These are phyloP conservation scores for Nemoura dubitans DNA, from an alignment of 2,888 invertebrate species.

Conservation along the genomic window DNA sequence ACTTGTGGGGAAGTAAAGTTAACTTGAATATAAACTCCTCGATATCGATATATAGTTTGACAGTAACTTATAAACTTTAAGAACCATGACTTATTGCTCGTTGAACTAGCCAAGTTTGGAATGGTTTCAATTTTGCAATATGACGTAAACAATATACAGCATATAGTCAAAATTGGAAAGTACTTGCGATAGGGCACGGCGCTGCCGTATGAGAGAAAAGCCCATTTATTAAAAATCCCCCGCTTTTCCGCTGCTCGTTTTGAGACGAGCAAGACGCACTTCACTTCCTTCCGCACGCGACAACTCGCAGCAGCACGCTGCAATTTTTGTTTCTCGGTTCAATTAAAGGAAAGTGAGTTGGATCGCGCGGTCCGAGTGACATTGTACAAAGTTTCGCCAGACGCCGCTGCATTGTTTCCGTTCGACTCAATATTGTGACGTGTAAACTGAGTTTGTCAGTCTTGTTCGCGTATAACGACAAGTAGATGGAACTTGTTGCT, in stretches of 20 bases:
- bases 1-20: neutral
- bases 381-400: neutral
- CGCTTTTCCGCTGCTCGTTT: neutral
- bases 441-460: constrained; percentile 22
- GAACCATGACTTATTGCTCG: neutral
- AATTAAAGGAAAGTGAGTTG: neutral
- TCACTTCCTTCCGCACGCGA: too few species aligned
- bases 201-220: too few species aligned
- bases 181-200: neutral
- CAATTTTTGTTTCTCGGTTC: neutral
- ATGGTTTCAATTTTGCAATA: neutral
- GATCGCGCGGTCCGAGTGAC: neutral
- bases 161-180: neutral
- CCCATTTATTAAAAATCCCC: too few species aligned
- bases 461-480: constrained; percentile 26
- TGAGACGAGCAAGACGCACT: too few species aligned
- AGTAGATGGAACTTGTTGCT: constrained; percentile 36
- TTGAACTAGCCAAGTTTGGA: neutral
- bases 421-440: neutral
- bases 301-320: neutral
- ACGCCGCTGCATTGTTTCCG: constrained; percentile 1
- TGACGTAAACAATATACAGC: neutral
- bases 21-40: constrained; percentile 9
- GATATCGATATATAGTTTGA: constrained; percentile 31
- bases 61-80: constrained; percentile 23